Conservation (phyloP, 2,113 vertebrate species). For the Recurvirostra avosetta region DNA sequence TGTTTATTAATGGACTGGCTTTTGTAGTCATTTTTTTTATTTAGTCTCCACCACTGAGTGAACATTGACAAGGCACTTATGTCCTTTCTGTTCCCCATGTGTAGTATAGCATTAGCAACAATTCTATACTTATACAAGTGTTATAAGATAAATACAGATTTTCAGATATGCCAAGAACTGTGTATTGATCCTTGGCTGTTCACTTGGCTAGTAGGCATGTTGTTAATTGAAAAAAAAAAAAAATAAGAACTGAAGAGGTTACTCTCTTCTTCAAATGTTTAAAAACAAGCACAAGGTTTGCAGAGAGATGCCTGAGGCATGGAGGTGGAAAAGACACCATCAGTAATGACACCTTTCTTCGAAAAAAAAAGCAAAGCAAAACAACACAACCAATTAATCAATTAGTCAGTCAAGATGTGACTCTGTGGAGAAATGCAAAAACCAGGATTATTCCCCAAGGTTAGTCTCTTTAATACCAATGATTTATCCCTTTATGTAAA, state of each 20-base stretch:
- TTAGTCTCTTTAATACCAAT: not conserved
- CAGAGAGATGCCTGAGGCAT: no score
- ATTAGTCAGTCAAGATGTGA: not conserved
- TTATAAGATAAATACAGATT: not conserved
- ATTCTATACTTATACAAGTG: not conserved
- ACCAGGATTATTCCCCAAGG: not conserved
- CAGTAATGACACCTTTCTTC: no score
- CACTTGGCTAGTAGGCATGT: not conserved
- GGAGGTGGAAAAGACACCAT: no score
- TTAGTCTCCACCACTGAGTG: not conserved
- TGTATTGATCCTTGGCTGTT: not conserved
- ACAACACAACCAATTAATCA: not conserved
- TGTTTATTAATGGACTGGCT: not conserved
- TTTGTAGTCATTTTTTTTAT: not conserved
- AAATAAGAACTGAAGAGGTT: not conserved
- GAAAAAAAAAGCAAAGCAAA: not conserved
- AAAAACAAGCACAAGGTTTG: not conserved
- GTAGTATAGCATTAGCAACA: not conserved
- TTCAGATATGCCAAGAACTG: not conserved
- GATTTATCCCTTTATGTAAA: not conserved
- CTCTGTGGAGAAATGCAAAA: not conserved
- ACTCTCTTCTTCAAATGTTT: not conserved
- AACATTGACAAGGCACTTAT: not conserved
- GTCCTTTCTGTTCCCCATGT: not conserved
- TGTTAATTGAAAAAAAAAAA: not conserved